A percentile compares a stretch with the other conserved stretches of the same genome.
These are phyloP conservation scores for Drosophila siamana DNA, from an alignment of 2,888 invertebrate species.

Conservation along the genomic window DNA sequence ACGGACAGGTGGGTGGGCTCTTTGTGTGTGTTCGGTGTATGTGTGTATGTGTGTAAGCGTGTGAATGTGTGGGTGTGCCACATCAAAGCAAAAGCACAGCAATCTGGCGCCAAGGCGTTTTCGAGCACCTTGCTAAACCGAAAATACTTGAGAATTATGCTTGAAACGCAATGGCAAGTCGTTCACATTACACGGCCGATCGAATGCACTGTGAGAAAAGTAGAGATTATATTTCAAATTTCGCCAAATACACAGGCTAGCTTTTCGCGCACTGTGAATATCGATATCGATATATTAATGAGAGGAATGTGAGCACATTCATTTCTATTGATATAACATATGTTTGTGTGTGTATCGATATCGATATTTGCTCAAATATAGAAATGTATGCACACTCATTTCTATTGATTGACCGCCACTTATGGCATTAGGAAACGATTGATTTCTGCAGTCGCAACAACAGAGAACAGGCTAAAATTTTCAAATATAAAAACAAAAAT, in stretches of 20 bases:
- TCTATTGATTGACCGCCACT: slow-evolving; percentile 54
- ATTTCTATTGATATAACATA: slow-evolving; percentile 34
- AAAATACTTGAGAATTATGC: slow-evolving; percentile 25
- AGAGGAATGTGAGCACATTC: slow-evolving; percentile 35
- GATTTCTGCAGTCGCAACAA: slow-evolving; percentile 28
- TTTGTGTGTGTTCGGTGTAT: no score
- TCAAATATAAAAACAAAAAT: slow-evolving; percentile 20
- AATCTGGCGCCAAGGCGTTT: slow-evolving; percentile 52
- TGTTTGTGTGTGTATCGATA: neutral
- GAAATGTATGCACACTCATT: slow-evolving; percentile 43
- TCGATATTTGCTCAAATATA: slow-evolving; percentile 42
- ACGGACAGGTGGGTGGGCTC: slow-evolving; percentile 30
- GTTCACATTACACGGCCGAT: slow-evolving; percentile 14
- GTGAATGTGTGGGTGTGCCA: slow-evolving; percentile 22
- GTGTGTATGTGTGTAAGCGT: slow-evolving; percentile 2
- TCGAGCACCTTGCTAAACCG: slow-evolving; percentile 45
- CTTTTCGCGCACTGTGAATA: slow-evolving; percentile 26
- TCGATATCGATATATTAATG: slow-evolving; percentile 28
- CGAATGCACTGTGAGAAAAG: slow-evolving; percentile 27
- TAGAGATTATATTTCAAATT: no score
- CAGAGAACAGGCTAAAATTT: slow-evolving; percentile 28
- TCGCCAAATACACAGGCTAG: no score
- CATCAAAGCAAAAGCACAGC: slow-evolving; percentile 29
- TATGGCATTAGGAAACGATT: slow-evolving; percentile 64
- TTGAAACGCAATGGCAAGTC: slow-evolving; percentile 6